phyloP scores from a whole-genome alignment of 2,797 vertebrate genomes.

The Acestrorhynchus altus region DNA sequence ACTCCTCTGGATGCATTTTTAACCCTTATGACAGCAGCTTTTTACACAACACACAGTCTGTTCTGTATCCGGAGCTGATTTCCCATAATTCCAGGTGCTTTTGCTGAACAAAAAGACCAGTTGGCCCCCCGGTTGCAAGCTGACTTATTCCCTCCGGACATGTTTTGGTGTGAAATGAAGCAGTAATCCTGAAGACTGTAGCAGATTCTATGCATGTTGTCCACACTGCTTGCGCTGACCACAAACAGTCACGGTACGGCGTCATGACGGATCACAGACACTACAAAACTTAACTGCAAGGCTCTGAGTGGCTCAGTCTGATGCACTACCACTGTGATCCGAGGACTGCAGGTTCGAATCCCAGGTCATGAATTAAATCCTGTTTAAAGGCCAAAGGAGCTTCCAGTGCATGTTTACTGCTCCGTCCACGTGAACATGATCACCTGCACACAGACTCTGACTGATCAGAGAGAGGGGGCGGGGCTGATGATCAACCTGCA shows the following conservation, averaged over 20 bases:
- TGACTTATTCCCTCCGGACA: conserved; percentile 51
- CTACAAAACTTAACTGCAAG: background rate
- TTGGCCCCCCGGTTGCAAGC: conserved; percentile 22
- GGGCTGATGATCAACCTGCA: no score
- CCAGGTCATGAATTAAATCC: no score
- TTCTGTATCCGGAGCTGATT: background rate
- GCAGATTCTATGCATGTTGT: conserved; percentile 46
- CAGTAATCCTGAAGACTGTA: conserved; percentile 49
- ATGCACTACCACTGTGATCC: no score
- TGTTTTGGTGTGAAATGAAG: conserved; percentile 50
- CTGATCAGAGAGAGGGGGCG: no score
- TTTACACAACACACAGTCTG: conserved; percentile 26
- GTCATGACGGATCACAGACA: conserved; percentile 29
- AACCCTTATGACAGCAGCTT: background rate
- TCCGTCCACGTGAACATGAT: no score
- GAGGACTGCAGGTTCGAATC: no score
- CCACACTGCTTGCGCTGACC: background rate
- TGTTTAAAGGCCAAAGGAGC: no score
- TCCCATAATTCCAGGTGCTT: conserved; percentile 4
- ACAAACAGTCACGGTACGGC: background rate
- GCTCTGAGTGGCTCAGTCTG: no score
- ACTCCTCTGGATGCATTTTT: background rate
- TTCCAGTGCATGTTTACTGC: no score
- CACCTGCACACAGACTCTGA: no score
- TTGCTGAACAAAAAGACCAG: conserved; percentile 53